Conservation (phyloP, 1,140 invertebrate genomes). For the Drosophila pachea region DNA sequence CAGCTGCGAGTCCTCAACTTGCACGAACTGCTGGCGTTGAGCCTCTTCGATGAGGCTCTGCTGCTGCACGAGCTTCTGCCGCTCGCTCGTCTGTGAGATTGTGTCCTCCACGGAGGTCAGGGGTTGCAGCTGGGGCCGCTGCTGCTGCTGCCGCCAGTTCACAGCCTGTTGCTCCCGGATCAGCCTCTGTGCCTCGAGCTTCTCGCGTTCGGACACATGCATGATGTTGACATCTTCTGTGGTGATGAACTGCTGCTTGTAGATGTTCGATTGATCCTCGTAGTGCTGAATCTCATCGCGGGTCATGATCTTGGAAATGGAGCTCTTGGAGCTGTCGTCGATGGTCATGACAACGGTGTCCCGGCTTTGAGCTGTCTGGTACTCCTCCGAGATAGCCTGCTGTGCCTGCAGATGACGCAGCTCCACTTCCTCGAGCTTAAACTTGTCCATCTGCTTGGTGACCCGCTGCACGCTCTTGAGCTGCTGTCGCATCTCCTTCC, state of each 20-base stretch:
- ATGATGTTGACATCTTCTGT: slow-evolving; percentile 75
- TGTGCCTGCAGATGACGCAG: slow-evolving; percentile 62
- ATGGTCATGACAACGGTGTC: slow-evolving; percentile 54
- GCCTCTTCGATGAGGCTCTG: slow-evolving; percentile 62
- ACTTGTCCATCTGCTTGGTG: slow-evolving; percentile 75
- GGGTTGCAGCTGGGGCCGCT: slow-evolving; percentile 59
- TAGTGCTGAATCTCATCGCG: slow-evolving; percentile 62
- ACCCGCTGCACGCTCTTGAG: slow-evolving; percentile 73
- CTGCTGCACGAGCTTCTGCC: slow-evolving; percentile 47
- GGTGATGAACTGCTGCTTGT: slow-evolving; percentile 68
- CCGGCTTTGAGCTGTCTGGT: slow-evolving; percentile 37
- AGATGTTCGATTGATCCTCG: slow-evolving; percentile 60
- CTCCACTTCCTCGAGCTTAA: slow-evolving; percentile 76
- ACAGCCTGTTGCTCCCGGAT: slow-evolving; percentile 64
- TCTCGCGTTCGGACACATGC: slow-evolving; percentile 67
- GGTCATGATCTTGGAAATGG: slow-evolving; percentile 64
- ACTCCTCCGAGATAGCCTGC: slow-evolving; percentile 56
- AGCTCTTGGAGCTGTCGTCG: slow-evolving; percentile 71
- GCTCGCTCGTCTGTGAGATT: slow-evolving; percentile 57
- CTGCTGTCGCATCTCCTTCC: slow-evolving; percentile 78
- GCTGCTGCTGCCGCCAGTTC: slow-evolving; percentile 67
- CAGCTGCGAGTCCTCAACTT: slow-evolving; percentile 69
- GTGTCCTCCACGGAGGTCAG: slow-evolving; percentile 77
- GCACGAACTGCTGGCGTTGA: slow-evolving; percentile 63
- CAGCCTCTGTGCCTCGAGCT: slow-evolving; percentile 65